phyloP scores from a whole-genome alignment of 2,797 vertebrate genomes.

The Aselliscus stoliczkanus region DNA sequence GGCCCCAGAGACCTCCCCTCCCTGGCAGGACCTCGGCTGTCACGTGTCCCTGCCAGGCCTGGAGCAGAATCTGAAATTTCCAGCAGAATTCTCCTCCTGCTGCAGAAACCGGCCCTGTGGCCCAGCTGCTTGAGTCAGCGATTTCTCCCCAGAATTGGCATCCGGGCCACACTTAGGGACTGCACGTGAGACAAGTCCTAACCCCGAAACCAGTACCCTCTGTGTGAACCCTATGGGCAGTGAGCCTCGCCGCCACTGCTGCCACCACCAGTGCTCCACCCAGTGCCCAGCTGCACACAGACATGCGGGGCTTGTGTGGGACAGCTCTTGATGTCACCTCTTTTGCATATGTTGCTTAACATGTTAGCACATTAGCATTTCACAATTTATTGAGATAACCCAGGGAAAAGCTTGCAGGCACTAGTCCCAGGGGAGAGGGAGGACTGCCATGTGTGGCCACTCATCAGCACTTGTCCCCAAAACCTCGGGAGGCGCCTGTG shows the following conservation, averaged over 20 bases:
- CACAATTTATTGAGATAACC: background rate
- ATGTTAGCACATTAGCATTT: rapidly evolving
- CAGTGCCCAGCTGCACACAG: rapidly evolving
- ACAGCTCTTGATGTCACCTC: rapidly evolving
- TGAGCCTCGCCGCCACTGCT: rapidly evolving
- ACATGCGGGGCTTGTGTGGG: rapidly evolving
- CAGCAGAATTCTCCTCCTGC: conserved; percentile 65
- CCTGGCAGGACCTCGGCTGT: conserved; percentile 39
- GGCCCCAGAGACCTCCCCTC: background rate
- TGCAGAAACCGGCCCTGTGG: conserved; percentile 48
- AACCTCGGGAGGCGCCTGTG: rapidly evolving
- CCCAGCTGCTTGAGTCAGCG: conserved; percentile 64
- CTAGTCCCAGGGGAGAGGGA: rapidly evolving
- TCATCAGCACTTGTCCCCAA: background rate
- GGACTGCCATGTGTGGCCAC: rapidly evolving
- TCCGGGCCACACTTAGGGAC: background rate
- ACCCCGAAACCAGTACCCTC: background rate
- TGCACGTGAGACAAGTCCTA: too few species aligned
- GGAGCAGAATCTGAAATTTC: conserved; percentile 70
- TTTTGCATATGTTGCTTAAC: background rate
- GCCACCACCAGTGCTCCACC: rapidly evolving
- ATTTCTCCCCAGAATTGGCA: background rate
- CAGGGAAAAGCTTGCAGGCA: background rate
- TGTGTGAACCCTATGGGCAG: rapidly evolving
- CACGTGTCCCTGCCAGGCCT: conserved; percentile 64